A percentile compares a stretch with the other conserved stretches of the same genome.
Conservation (phyloP, 2,797 vertebrate species). For the Poecilia wingei region DNA sequence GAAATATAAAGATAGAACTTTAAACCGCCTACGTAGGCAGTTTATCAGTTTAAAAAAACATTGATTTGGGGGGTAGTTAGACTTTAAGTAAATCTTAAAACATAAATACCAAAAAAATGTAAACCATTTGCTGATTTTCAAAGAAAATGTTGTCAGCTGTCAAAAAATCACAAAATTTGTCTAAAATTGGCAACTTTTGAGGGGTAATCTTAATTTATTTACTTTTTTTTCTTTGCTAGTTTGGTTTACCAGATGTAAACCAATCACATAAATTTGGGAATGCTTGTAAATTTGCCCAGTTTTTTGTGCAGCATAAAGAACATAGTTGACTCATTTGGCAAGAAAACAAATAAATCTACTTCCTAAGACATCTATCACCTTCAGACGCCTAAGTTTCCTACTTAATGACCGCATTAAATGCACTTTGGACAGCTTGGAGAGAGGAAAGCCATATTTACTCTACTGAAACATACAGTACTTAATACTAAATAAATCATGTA, state of each 20-base stretch:
- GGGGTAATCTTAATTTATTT: background rate
- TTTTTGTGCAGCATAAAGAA: background rate
- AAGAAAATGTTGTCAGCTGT: background rate
- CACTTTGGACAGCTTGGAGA: slow-evolving; percentile 45
- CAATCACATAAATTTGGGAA: background rate
- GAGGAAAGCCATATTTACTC: slow-evolving; percentile 61
- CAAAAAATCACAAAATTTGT: background rate
- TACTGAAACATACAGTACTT: slow-evolving; percentile 26
- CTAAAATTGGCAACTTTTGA: background rate
- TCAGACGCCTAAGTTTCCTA: slow-evolving; percentile 7
- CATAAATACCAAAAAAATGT: too few relatives aligned
- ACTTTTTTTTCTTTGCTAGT: background rate
- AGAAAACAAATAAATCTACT: slow-evolving; percentile 8
- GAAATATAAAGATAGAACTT: too few relatives aligned
- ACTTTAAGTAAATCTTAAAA: too few relatives aligned
- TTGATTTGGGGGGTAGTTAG: too few relatives aligned
- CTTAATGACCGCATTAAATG: slow-evolving; percentile 3
- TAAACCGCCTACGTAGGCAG: too few relatives aligned
- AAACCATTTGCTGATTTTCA: background rate
- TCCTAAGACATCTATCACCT: slow-evolving; percentile 9
- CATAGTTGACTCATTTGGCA: background rate
- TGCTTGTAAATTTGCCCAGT: background rate
- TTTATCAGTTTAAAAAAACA: too few relatives aligned
- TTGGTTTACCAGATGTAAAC: background rate
- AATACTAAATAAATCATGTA: slow-evolving; percentile 43